Evolutionary conservation across 2,888 invertebrate genomes (phyloP), one percentile per base, ranked within the genome.

Genomic region (Conops quadrifasciatus): DNA sequence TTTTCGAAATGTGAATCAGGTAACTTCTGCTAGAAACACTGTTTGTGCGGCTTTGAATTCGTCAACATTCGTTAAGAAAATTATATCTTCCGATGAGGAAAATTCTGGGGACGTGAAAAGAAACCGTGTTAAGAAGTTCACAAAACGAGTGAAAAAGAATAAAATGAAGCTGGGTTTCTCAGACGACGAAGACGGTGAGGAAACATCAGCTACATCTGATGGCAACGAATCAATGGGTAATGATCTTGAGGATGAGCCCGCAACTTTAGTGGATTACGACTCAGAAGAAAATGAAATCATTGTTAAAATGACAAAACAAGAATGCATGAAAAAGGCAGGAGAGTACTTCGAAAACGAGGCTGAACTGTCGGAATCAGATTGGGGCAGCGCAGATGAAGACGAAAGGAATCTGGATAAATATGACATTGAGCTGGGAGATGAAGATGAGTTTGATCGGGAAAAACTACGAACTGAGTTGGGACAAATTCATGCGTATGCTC

Each of bases 341-440:
- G 92, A 93, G 66, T 97, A 95, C 87, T 88, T 97, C 68, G 97
- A 97, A 77, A 89, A 92, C 51, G 97, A 97, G 86, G 97, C 97
- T 0, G 97, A 97, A 80, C 85, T 97, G 45, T 95, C 95, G 0
- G 97, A 96, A 80, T 94, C 94, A 2, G 96, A 96, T 76, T 94
- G 93, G 91, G 94, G 91, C 0, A 94, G 94, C 60, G 95, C 91
- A 0, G 96, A 96, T 80, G 96, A 94, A 85, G 94, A 96, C 83
- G 94, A 95, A 85, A 89, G 89, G 47, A 91, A 90, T 70, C 84
- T 93, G 79, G 96, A 96, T 82, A 88, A 89, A 67, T 89, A 95
- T 84, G 96, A 97, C 82, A 87, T 89, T 2, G 96, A 97, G 83
- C 91, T 90, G 71, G 97, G 93, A 0, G 97, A 97, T 78, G 89